Evolutionary conservation across 2,113 vertebrate genomes (phyloP), one percentile per base, ranked within the genome.

Genomic region (Hippopotamus amphibius): DNA sequence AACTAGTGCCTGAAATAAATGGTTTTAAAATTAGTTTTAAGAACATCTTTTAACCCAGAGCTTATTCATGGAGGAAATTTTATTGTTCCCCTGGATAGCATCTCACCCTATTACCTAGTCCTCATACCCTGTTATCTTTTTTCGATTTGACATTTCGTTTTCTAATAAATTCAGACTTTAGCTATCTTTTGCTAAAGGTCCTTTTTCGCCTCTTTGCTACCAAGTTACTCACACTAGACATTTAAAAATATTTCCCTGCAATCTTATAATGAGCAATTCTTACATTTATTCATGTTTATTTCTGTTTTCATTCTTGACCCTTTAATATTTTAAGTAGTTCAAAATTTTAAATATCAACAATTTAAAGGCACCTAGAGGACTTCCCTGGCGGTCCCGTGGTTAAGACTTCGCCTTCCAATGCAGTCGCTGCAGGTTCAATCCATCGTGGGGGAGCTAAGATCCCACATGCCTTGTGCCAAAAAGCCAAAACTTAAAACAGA

Each of bases 311-410:
- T 53, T 82, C 48, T 79, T 72, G 68, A 13, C 1, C 7, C 43
- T 76, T 59, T 74, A n/a, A 22, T 61, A 77, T 63, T 43, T 69
- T 48, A 82, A 74, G 30, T 19, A 68, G 55, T 79, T 89, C 10
- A 68, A 89, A 94, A 93, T n/a, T 50, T 41, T 77, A 96, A 91
- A 91, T n/a, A 91, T 26, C 77, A 79, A 55, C 13, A 80, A 63
- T 6, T 83, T 66, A 55, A 88, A 93, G 48, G 43, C 17, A 50
- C 17, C 19, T 61, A 86, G 24, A 28, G 37, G 37, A 37, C 37
- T 37, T 37, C 37, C 37, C 37, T 37, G 37, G 37, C 37, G 37
- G 37, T 37, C 37, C 37, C 37, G 37, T 37, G 37, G 37, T 37
- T 37, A 37, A 37, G 37, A 37, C 37, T 37, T 37, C 37, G 37